Percentiles rank a stretch among this genome's conserved stretches.
These are phyloP conservation scores for Semotilus atromaculatus DNA, from an alignment of 2,797 vertebrate genomes.

Conservation along the genomic window DNA sequence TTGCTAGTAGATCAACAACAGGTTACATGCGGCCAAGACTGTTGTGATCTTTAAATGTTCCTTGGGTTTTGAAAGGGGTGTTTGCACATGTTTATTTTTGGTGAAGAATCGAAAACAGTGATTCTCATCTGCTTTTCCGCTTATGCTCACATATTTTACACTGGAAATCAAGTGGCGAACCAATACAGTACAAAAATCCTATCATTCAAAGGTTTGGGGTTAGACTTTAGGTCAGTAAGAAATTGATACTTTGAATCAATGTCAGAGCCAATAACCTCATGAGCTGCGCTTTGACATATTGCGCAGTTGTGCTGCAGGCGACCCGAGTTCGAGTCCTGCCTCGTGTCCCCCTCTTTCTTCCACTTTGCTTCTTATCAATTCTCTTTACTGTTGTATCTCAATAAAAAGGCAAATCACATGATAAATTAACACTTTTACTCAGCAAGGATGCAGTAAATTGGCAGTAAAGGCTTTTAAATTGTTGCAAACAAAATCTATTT, in stretches of 20 bases:
- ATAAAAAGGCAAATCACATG: too few species aligned
- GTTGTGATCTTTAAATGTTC: constrained; percentile 26
- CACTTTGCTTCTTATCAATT: too few species aligned
- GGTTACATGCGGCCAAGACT: neutral
- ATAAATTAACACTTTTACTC: too few species aligned
- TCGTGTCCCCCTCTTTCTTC: too few species aligned
- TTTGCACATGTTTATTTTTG: constrained; percentile 10
- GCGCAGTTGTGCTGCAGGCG: neutral
- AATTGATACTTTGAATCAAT: neutral
- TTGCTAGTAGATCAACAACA: constrained; percentile 4
- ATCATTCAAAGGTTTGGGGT: neutral
- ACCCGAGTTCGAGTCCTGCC: neutral
- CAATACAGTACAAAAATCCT: neutral
- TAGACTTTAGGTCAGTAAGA: neutral
- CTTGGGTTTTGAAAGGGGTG: constrained; percentile 5
- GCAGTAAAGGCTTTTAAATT: too few species aligned
- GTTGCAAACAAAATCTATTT: too few species aligned
- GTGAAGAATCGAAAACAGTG: neutral
- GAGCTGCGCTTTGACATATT: neutral
- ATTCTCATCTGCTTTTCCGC: neutral
- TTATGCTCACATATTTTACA: neutral
- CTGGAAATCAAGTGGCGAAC: neutral
- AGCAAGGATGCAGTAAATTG: too few species aligned
- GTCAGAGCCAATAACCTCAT: neutral
- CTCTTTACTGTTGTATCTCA: too few species aligned